phyloP scores from a whole-genome alignment of 2,888 invertebrate genomes.

The Drosophila niveifrons region DNA sequence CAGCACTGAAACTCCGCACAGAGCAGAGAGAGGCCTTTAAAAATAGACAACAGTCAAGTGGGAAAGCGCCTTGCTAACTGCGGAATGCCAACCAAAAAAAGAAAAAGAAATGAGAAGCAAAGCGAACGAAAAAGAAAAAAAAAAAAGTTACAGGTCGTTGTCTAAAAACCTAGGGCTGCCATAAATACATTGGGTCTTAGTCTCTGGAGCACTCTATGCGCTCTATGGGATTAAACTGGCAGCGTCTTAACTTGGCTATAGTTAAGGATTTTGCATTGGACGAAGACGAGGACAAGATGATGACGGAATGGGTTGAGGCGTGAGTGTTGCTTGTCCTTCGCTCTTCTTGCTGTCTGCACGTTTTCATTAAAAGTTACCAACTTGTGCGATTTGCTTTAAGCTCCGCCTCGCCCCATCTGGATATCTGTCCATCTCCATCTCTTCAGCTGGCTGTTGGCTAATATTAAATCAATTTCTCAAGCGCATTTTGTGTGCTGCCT shows the following conservation, averaged over 20 bases:
- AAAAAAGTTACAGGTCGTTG: slow-evolving; percentile 39
- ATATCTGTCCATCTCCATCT: background rate
- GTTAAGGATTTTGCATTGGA: slow-evolving; percentile 60
- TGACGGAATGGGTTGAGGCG: slow-evolving; percentile 18
- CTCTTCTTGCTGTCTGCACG: background rate
- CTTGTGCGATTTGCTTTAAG: slow-evolving; percentile 76
- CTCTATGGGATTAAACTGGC: slow-evolving; percentile 75
- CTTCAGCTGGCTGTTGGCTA: background rate
- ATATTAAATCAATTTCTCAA: slow-evolving; percentile 56
- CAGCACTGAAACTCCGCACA: slow-evolving; percentile 23
- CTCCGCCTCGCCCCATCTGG: slow-evolving; percentile 25
- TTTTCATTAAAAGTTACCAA: slow-evolving; percentile 64
- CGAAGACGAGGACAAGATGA: slow-evolving; percentile 12
- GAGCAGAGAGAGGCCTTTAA: slow-evolving; percentile 50
- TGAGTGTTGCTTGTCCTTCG: slow-evolving; percentile 6
- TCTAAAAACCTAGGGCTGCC: slow-evolving; percentile 59
- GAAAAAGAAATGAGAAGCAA: background rate
- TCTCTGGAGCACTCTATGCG: slow-evolving; percentile 60
- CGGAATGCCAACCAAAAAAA: slow-evolving; percentile 1
- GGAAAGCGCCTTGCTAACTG: background rate
- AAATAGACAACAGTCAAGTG: slow-evolving; percentile 63
- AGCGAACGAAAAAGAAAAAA: background rate
- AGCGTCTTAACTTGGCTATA: slow-evolving; percentile 73
- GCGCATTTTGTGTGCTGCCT: slow-evolving; percentile 25
- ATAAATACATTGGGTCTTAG: slow-evolving; percentile 78